Evolutionary conservation across 2,888 invertebrate species (phyloP), one percentile per base, ranked within the genome.

Genomic region (Aelia acuminata): DNA sequence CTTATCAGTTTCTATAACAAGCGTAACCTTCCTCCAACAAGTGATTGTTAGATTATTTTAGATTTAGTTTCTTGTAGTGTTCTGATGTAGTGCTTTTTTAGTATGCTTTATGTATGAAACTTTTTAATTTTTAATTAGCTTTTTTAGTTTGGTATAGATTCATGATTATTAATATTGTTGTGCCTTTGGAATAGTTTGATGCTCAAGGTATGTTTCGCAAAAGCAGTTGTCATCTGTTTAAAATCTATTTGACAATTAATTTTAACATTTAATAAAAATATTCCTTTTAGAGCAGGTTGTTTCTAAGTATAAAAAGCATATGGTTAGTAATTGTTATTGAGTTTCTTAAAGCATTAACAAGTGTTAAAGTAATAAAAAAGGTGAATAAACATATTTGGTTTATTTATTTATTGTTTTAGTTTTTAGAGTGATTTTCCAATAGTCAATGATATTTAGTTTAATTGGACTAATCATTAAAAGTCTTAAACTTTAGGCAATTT

Each of bases 141-240:
- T 43, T n/a, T 43, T 80, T 80, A 80, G 43, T 80, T 80, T 80
- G 39, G 22, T 80, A 43, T 80, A 80, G 39, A 43, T 80, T 80
- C 43, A 43, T 75, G 31, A 18, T 39, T 20, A 75, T 22, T 80
- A 39, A 39, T 43, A n/a, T 39, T 43, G n/a, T 50, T 53, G 85
- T 85, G 85, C 85, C 49, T 49, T 84, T 39, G 53, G 31, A 50
- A 85, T 35, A 85, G 26, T 85, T 85, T 85, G 31, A 85, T 85
- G 85, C 85, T 85, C 49, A 49, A 85, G 85, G 85, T 85, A 85
- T 18, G 53, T 84, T 49, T 84, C 3, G 22, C 43, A 84, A 26
- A 47, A 43, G 43, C 11, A 63, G 63, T 63, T 57, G 31, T 31
- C 57, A 63, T 7, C 31, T 31, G 15, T 63, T 31, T 31, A 15